phyloP scores from a whole-genome alignment of 2,888 invertebrate species.

The Agriotes lineatus region DNA sequence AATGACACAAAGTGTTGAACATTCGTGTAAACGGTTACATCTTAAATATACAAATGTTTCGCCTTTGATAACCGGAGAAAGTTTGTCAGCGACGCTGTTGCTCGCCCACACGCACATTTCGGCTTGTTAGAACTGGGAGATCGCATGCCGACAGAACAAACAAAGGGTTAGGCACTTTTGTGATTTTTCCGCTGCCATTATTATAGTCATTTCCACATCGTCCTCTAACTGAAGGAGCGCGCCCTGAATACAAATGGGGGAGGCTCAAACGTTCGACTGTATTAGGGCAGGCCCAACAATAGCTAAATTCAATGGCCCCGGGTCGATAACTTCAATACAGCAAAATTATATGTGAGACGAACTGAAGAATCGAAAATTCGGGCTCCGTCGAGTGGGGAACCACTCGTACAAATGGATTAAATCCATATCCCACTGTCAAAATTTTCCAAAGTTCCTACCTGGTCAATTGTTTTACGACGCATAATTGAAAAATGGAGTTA shows the following conservation, averaged over 20 bases:
- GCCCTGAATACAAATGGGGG: conserved; percentile 41
- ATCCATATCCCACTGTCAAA: no score
- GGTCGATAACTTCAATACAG: conserved; percentile 47
- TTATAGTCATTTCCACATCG: conserved; percentile 47
- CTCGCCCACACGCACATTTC: neutral
- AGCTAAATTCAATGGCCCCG: conserved; percentile 48
- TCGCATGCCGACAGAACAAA: conserved; percentile 1
- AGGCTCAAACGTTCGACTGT: conserved; percentile 45
- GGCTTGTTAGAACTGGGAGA: neutral
- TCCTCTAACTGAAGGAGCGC: conserved; percentile 42
- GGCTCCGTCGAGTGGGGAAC: conserved; percentile 37
- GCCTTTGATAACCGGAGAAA: neutral
- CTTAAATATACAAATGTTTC: no score
- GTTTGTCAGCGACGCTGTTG: neutral
- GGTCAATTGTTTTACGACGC: no score
- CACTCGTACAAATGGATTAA: conserved; percentile 43
- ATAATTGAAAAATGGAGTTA: no score
- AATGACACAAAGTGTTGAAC: no score
- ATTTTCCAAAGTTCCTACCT: no score
- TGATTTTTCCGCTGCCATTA: conserved; percentile 36
- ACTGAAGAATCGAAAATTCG: conserved; percentile 40
- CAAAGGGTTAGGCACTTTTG: conserved; percentile 13
- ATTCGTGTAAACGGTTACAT: no score
- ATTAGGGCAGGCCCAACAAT: conserved; percentile 48
- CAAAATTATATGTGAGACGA: conserved; percentile 46